Percentiles rank a stretch among this genome's conserved stretches.
Conservation (phyloP, 2,797 vertebrate genomes). For the Phyllotis vaccarum region DNA sequence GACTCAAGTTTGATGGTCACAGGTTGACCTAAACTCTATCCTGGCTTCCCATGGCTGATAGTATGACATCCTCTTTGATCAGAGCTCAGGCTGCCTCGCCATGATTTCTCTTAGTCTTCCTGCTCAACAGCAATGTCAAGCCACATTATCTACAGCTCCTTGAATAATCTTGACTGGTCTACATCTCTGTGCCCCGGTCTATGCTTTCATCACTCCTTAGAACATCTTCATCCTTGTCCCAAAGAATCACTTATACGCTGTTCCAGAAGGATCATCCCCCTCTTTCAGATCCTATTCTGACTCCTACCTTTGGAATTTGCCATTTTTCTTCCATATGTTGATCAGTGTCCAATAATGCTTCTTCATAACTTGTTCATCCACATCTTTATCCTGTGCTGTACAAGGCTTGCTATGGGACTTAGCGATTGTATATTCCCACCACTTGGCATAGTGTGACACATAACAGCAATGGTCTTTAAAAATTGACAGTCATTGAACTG, state of each 20-base stretch:
- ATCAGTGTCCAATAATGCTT: neutral
- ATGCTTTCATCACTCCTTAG: neutral
- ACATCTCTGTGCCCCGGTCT: neutral
- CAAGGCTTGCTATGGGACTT: neutral
- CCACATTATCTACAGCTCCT: slow-evolving; percentile 34
- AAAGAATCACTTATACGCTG: neutral
- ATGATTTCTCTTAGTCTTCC: slow-evolving; percentile 30
- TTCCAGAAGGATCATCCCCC: neutral
- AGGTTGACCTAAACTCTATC: neutral
- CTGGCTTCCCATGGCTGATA: neutral
- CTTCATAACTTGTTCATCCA: neutral
- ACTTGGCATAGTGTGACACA: neutral
- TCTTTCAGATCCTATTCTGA: neutral
- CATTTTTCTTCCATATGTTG: neutral
- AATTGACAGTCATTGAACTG: neutral
- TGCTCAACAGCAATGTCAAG: neutral
- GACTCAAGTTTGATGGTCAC: neutral
- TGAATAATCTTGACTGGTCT: neutral
- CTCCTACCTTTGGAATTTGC: neutral
- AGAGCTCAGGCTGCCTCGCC: neutral
- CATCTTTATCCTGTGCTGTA: neutral
- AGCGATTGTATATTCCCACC: neutral
- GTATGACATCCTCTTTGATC: slow-evolving; percentile 1
- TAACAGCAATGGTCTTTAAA: neutral
- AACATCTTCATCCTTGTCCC: neutral